Evolutionary conservation across 2,113 vertebrate species (phyloP).

Genomic region (Narcine bancroftii): DNA sequence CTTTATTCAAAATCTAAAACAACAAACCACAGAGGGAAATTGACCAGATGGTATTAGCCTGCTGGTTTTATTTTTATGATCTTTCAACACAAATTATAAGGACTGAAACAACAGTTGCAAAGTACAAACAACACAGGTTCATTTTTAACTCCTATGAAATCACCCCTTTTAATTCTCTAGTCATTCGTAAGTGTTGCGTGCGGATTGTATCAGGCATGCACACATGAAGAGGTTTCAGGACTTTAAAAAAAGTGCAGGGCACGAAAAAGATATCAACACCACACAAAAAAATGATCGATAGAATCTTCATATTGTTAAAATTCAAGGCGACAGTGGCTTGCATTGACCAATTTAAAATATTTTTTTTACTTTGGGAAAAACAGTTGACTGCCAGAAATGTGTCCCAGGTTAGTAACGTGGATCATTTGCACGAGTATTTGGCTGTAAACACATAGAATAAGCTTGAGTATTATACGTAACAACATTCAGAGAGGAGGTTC

Average conservation of each 20-base stretch:
- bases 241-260: neutral
- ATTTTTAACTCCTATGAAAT: neutral
- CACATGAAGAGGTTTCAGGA: neutral
- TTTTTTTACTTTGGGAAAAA: neutral
- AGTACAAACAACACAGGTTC: neutral
- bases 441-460: neutral
- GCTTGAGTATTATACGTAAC: neutral
- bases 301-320: conserved; percentile 19
- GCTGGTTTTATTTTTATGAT: neutral
- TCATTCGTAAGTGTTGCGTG: neutral
- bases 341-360: neutral
- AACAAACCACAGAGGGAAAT: neutral
- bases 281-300: neutral
- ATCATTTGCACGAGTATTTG: neutral
- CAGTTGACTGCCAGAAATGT: neutral
- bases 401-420: neutral
- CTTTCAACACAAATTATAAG: neutral
- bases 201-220: neutral
- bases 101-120: neutral
- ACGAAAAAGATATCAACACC: neutral
- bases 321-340: neutral
- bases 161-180: neutral
- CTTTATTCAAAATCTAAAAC: neutral
- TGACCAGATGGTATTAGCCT: neutral
- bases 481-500: neutral